Conservation (phyloP, 2,797 vertebrate species). For the Myotis myotis region DNA sequence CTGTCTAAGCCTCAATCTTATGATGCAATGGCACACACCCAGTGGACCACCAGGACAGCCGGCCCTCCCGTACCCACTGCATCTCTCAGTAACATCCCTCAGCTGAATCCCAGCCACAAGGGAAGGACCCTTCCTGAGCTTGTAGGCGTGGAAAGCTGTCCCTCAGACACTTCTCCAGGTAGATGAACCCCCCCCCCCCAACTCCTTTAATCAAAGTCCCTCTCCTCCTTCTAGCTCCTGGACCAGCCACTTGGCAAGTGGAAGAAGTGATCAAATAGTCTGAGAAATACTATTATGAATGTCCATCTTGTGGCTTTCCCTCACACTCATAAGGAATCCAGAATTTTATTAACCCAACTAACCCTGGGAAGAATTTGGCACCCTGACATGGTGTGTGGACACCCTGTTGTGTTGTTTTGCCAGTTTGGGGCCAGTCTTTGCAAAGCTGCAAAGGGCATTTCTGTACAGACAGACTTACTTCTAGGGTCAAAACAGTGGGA, state of each 20-base stretch:
- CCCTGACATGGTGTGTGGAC: not conserved
- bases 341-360: not conserved
- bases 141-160: not conserved
- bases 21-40: rapidly evolving
- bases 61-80: rapidly evolving
- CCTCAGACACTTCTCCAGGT: not conserved
- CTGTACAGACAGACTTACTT: not conserved
- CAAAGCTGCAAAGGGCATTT: not conserved
- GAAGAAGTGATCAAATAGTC: not conserved
- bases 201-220: not conserved
- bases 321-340: not conserved
- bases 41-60: too few species aligned
- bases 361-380: not conserved
- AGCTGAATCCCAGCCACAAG: not conserved
- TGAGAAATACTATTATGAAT: not conserved
- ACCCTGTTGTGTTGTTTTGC: not conserved
- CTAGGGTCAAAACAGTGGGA: too few species aligned
- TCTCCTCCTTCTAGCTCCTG: not conserved
- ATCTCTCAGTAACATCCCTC: not conserved
- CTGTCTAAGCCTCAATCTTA: not conserved
- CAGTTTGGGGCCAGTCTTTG: not conserved
- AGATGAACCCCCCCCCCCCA: rapidly evolving
- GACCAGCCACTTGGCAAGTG: not conserved
- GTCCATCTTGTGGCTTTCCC: not conserved
- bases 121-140: not conserved